phyloP scores from a whole-genome alignment of 2,797 vertebrate species.

The Mus caroli region DNA sequence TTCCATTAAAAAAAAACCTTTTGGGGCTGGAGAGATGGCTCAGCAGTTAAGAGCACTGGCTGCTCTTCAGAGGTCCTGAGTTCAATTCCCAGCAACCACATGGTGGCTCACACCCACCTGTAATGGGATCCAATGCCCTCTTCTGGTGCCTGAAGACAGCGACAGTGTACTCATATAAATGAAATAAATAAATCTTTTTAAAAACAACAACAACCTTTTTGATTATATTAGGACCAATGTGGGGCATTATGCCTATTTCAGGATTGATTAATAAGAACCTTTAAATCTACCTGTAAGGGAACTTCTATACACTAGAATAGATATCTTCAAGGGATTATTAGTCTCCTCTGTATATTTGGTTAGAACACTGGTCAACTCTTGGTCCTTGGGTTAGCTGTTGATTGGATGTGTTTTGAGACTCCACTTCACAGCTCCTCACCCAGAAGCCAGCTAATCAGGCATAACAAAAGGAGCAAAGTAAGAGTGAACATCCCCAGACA shows the following conservation, averaged over 20 bases:
- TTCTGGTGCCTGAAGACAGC: too few species aligned
- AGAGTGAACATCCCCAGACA: not conserved
- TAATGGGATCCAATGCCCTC: too few species aligned
- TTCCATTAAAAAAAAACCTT: not conserved
- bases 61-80: too few species aligned
- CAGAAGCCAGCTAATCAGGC: slow-evolving; percentile 19
- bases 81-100: too few species aligned
- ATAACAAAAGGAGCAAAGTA: slow-evolving; percentile 9
- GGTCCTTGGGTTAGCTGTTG: not conserved
- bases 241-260: not conserved
- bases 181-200: too few species aligned
- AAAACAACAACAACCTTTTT: not conserved
- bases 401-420: not conserved
- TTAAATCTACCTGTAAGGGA: slow-evolving; percentile 18
- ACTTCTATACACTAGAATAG: not conserved
- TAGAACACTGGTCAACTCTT: not conserved
- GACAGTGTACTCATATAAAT: too few species aligned
- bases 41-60: too few species aligned
- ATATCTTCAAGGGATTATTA: not conserved
- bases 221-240: not conserved
- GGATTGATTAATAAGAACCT: not conserved
- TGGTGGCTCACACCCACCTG: too few species aligned
- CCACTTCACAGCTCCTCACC: not conserved
- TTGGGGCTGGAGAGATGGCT: too few species aligned
- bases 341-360: not conserved